Conservation (phyloP, 2,888 invertebrate species). For the Scaptomyza polygonia region DNA sequence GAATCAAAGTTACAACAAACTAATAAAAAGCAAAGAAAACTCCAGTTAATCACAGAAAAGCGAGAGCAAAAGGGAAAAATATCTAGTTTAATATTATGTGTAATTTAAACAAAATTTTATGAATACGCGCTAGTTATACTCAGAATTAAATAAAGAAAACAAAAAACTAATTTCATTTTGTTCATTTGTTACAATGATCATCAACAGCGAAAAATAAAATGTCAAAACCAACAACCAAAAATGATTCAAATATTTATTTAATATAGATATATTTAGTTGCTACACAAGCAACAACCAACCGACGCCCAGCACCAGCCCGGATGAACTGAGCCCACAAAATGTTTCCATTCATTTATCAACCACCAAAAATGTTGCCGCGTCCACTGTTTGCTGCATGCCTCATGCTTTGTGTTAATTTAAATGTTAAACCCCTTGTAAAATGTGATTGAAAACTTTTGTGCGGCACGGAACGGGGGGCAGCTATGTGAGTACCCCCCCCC, state of each 20-base stretch:
- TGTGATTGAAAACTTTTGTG: conserved; percentile 41
- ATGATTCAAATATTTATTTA: conserved; percentile 9
- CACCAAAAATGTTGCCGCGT: conserved; percentile 17
- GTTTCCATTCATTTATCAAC: conserved; percentile 30
- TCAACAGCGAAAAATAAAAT: conserved; percentile 72
- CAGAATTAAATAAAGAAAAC: conserved; percentile 40
- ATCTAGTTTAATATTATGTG: conserved; percentile 79
- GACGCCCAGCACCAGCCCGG: conserved; percentile 34
- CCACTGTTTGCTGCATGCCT: background rate
- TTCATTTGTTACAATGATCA: conserved; percentile 75
- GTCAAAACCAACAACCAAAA: conserved; percentile 53
- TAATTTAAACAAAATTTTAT: conserved; percentile 77
- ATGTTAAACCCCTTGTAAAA: conserved; percentile 51
- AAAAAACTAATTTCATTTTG: conserved; percentile 50
- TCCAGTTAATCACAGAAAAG: conserved; percentile 27
- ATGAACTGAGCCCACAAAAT: conserved; percentile 42
- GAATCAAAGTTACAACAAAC: conserved; percentile 46
- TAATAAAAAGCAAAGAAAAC: conserved; percentile 32
- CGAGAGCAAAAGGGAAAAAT: conserved; percentile 53
- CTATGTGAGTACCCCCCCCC: conserved; percentile 1
- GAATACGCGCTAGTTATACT: conserved; percentile 74
- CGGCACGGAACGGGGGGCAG: background rate
- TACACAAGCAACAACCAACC: too few relatives aligned
- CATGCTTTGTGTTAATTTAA: conserved; percentile 59
- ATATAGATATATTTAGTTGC: background rate